These are phyloP conservation scores for Trachymyrmex cornetzi DNA, from an alignment of 1,140 invertebrate genomes.

Conservation along the genomic window DNA sequence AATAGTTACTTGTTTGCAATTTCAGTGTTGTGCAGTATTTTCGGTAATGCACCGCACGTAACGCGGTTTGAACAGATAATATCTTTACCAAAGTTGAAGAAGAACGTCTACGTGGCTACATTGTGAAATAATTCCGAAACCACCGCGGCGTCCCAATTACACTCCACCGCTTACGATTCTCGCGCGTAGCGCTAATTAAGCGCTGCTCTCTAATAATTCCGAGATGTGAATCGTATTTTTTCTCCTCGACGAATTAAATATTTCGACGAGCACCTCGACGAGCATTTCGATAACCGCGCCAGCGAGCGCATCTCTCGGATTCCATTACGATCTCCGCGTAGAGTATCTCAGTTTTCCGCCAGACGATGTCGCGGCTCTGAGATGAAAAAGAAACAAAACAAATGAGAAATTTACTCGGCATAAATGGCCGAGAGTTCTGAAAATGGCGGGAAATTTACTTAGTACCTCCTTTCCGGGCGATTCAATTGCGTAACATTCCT, in stretches of 20 bases:
- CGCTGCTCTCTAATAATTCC: conserved; percentile 56
- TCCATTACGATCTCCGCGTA: conserved; percentile 64
- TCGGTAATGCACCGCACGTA: conserved; percentile 52
- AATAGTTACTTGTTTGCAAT: not conserved
- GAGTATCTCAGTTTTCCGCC: not conserved
- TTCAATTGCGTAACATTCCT: conserved; percentile 76
- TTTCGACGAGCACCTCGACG: conserved; percentile 27
- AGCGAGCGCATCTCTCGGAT: conserved; percentile 16
- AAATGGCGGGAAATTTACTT: conserved; percentile 76
- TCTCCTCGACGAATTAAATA: conserved; percentile 53
- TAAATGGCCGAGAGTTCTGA: conserved; percentile 72
- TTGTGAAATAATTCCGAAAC: conserved; percentile 60
- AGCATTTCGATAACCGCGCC: conserved; percentile 61
- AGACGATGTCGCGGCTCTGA: conserved; percentile 31
- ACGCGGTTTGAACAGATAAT: conserved; percentile 31
- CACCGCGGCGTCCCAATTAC: conserved; percentile 49
- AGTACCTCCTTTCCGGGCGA: conserved; percentile 70
- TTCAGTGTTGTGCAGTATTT: conserved; percentile 11
- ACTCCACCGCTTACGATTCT: conserved; percentile 19
- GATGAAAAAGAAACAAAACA: conserved; percentile 76
- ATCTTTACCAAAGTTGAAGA: conserved; percentile 36
- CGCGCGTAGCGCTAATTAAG: conserved; percentile 63
- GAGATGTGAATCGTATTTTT: conserved; percentile 38
- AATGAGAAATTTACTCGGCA: conserved; percentile 74
- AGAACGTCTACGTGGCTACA: not conserved